A percentile compares a stretch with the other conserved stretches of the same genome.
Conservation (phyloP, 2,888 invertebrate genomes). For the Drosophila affinis region DNA sequence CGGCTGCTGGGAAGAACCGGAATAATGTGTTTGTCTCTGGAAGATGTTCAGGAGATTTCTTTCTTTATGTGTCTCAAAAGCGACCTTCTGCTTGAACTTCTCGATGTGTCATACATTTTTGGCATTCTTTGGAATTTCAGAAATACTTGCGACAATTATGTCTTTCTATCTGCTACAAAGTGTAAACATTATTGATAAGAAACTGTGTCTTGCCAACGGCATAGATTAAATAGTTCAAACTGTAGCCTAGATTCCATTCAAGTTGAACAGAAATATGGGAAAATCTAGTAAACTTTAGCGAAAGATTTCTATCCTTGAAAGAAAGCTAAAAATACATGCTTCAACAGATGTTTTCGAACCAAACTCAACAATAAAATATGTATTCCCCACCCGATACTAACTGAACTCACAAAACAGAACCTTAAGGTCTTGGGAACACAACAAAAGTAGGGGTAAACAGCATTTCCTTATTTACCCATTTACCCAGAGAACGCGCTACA, state of each 20-base stretch:
- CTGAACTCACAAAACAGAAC: not conserved
- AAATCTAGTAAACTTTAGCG: not conserved
- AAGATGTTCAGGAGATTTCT: not conserved
- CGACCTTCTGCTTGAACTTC: not conserved
- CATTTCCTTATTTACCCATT: slow-evolving; percentile 29
- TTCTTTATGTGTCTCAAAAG: not conserved
- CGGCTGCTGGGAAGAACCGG: slow-evolving; percentile 26
- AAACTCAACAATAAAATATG: no score
- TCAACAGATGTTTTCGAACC: slow-evolving; percentile 11
- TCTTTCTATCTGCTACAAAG: slow-evolving; percentile 14
- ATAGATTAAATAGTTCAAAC: not conserved
- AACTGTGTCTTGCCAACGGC: not conserved
- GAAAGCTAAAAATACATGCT: not conserved
- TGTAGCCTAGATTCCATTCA: slow-evolving; percentile 5
- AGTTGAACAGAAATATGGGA: not conserved
- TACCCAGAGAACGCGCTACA: slow-evolving; percentile 19
- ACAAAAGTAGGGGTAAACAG: slow-evolving; percentile 9
- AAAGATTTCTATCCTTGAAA: not conserved
- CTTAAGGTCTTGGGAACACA: not conserved
- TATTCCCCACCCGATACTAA: not conserved
- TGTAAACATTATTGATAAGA: slow-evolving; percentile 21
- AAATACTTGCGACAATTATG: slow-evolving; percentile 25
- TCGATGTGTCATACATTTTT: not conserved
- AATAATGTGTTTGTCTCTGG: slow-evolving; percentile 15
- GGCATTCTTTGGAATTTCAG: slow-evolving; percentile 17